Percentiles rank a stretch among this genome's conserved stretches.
Evolutionary conservation across 2,888 invertebrate genomes (phyloP).

Genomic region (Agrotis ipsilon): DNA sequence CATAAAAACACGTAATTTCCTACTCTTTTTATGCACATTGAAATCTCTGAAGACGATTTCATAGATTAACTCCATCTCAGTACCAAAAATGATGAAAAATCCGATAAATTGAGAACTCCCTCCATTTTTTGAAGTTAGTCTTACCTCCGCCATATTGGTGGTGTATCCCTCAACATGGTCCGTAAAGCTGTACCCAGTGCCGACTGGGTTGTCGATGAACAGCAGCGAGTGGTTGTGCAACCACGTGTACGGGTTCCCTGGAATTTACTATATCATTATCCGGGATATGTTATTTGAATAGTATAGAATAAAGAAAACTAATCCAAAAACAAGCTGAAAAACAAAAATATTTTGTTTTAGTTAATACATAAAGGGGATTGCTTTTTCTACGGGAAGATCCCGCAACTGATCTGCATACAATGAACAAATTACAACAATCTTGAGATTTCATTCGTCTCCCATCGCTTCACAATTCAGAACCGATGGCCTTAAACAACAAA

Average conservation of each 20-base stretch:
- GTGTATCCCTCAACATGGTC: conserved; percentile 88
- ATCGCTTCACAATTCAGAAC: conserved; percentile 4
- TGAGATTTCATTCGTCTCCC: conserved; percentile 21
- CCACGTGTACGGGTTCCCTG: conserved; percentile 90
- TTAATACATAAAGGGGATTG: neutral
- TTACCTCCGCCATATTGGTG: conserved; percentile 90
- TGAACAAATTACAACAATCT: conserved; percentile 20
- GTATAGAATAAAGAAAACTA: too few relatives aligned
- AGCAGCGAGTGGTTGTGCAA: conserved; percentile 91
- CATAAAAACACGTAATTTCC: too few relatives aligned
- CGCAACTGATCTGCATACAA: conserved; percentile 28
- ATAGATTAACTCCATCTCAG: too few relatives aligned
- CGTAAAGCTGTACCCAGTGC: conserved; percentile 93
- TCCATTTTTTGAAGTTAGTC: neutral
- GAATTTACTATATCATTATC: conserved; percentile 40
- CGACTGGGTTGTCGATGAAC: conserved; percentile 93
- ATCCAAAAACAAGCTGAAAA: too few relatives aligned
- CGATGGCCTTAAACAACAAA: conserved; percentile 50
- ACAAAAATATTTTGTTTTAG: too few relatives aligned
- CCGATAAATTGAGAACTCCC: too few relatives aligned
- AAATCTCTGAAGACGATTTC: too few relatives aligned
- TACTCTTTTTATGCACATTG: too few relatives aligned
- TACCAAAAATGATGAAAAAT: too few relatives aligned
- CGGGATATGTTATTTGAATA: neutral
- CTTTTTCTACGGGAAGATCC: neutral